Conservation (phyloP, 1,140 invertebrate species). For the Tachypleus tridentatus region DNA sequence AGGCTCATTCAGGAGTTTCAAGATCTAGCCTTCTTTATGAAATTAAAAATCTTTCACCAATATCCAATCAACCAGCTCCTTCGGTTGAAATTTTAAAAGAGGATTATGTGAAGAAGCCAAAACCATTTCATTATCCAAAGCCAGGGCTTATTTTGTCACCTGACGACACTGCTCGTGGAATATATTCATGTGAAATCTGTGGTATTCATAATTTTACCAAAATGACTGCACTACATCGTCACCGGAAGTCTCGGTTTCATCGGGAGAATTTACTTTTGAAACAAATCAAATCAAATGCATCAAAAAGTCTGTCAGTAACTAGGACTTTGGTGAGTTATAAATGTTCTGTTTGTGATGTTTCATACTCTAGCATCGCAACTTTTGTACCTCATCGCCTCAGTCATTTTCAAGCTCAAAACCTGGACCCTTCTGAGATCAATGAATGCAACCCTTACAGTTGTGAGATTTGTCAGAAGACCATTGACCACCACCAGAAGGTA, state of each 20-base stretch:
- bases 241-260: slow-evolving; percentile 14
- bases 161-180: neutral
- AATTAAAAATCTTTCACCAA: neutral
- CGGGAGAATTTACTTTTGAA: neutral
- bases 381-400: slow-evolving; percentile 19
- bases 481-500: slow-evolving; percentile 9
- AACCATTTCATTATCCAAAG: neutral
- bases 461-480: slow-evolving; percentile 17
- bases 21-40: neutral
- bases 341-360: too few relatives aligned
- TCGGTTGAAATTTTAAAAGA: too few relatives aligned
- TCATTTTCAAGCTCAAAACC: slow-evolving; percentile 11
- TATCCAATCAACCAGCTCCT: too few relatives aligned
- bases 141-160: neutral
- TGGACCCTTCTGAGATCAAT: slow-evolving; percentile 9
- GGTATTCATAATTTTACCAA: slow-evolving; percentile 10
- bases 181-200: slow-evolving; percentile 17
- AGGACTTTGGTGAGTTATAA: too few relatives aligned
- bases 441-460: slow-evolving; percentile 12
- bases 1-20: slow-evolving; percentile 7
- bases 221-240: slow-evolving; percentile 9
- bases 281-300: too few relatives aligned
- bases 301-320: too few relatives aligned
- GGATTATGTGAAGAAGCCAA: too few relatives aligned
- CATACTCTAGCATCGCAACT: neutral